Evolutionary conservation across 2,113 vertebrate species (phyloP).

Genomic region (Nerophis ophidion): DNA sequence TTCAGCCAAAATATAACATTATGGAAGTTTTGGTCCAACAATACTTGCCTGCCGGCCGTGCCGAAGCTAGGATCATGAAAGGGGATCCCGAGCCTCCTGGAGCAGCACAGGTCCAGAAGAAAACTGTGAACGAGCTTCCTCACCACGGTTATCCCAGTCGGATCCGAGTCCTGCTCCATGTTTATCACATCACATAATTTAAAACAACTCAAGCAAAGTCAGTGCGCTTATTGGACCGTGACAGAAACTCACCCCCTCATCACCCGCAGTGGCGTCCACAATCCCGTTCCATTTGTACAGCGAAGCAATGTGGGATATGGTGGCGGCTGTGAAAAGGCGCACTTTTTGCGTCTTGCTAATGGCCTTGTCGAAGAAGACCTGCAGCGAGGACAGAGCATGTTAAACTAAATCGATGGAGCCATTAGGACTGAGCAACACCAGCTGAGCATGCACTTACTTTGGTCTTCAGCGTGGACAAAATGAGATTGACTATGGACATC

Average conservation of each 20-base stretch:
- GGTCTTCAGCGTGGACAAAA: slow-evolving; percentile 83
- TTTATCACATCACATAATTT: slow-evolving; percentile 21
- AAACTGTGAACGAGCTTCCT: slow-evolving; percentile 84
- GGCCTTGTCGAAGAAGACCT: slow-evolving; percentile 85
- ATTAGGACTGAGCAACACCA: neutral
- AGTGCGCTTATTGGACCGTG: neutral
- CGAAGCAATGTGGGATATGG: slow-evolving; percentile 79
- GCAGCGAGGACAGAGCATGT: slow-evolving; percentile 10
- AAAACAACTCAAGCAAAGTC: neutral
- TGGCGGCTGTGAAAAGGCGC: slow-evolving; percentile 80
- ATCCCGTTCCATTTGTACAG: slow-evolving; percentile 91
- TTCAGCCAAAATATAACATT: too few species aligned
- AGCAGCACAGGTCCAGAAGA: slow-evolving; percentile 87
- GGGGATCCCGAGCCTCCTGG: slow-evolving; percentile 88
- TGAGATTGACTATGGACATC: slow-evolving; percentile 82
- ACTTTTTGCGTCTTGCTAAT: slow-evolving; percentile 94
- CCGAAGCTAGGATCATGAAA: slow-evolving; percentile 88
- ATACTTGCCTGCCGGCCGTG: slow-evolving; percentile 79
- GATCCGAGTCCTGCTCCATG: slow-evolving; percentile 55
- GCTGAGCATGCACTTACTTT: slow-evolving; percentile 66
- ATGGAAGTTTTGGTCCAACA: neutral
- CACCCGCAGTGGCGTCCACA: slow-evolving; percentile 72
- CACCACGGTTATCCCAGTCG: slow-evolving; percentile 71
- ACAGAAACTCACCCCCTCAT: slow-evolving; percentile 60
- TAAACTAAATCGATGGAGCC: too few species aligned